phyloP scores from a whole-genome alignment of 2,888 invertebrate genomes.

The Parascotia fuliginaria region DNA sequence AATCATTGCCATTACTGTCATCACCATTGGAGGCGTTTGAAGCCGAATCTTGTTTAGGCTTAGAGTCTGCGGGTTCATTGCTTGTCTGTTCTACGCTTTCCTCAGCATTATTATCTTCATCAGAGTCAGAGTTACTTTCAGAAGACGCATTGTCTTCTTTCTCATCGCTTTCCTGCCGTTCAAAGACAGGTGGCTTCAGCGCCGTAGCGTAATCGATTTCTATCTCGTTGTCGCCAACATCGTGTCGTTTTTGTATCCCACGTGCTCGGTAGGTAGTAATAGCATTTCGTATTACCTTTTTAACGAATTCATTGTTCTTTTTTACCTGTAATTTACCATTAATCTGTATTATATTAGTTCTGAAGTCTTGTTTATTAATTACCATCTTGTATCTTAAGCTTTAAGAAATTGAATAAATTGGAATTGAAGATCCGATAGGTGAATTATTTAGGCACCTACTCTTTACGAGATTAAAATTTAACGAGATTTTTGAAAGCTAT shows the following conservation, averaged over 20 bases:
- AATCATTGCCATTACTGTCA: constrained; percentile 41
- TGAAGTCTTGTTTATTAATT: no score
- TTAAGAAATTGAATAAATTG: no score
- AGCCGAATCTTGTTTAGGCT: constrained; percentile 55
- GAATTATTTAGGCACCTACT: no score
- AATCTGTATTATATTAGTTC: background rate
- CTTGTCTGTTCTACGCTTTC: constrained; percentile 53
- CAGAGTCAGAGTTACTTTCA: constrained; percentile 37
- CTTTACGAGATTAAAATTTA: no score
- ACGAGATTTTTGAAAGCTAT: no score
- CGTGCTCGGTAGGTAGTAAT: constrained; percentile 15
- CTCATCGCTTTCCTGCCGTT: constrained; percentile 61
- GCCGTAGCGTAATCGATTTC: constrained; percentile 53
- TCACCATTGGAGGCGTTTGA: constrained; percentile 31
- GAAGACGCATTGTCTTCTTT: constrained; percentile 35
- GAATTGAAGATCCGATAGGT: no score
- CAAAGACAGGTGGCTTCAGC: constrained; percentile 55
- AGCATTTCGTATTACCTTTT: constrained; percentile 14
- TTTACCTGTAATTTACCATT: constrained; percentile 7
- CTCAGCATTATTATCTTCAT: constrained; percentile 52
- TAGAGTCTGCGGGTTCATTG: constrained; percentile 40
- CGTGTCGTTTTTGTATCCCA: constrained; percentile 48
- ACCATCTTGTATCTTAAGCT: no score
- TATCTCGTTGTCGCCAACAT: constrained; percentile 57
- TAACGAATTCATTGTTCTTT: constrained; percentile 12